phyloP scores from a whole-genome alignment of 2,113 vertebrate genomes.

The Ctenodactylus gundi region DNA sequence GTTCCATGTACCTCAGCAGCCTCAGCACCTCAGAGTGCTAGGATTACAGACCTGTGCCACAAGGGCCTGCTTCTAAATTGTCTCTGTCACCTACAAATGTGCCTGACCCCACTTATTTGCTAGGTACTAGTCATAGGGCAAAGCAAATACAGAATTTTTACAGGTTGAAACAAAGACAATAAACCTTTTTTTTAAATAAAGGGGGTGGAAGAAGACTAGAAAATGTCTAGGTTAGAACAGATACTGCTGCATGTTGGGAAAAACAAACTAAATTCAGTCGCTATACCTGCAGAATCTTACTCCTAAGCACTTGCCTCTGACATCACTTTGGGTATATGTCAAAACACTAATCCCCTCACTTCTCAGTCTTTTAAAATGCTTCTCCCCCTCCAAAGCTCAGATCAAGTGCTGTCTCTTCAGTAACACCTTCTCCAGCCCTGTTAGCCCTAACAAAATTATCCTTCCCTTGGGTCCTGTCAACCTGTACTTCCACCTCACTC shows the following conservation, averaged over 20 bases:
- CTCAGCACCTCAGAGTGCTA: no score
- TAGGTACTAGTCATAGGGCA: background rate
- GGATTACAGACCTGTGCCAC: no score
- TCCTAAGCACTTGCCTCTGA: background rate
- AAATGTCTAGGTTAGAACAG: conserved; percentile 8
- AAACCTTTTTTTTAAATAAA: background rate
- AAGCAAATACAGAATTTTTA: conserved; percentile 42
- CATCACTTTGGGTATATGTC: conserved; percentile 23
- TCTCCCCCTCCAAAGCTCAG: conserved; percentile 44
- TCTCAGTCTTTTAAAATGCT: conserved; percentile 47
- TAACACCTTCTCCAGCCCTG: background rate
- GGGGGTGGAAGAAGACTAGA: background rate
- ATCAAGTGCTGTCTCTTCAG: conserved; percentile 30
- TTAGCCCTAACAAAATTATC: background rate
- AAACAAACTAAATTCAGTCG: conserved; percentile 25
- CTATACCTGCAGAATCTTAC: background rate
- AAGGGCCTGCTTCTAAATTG: conserved; percentile 72
- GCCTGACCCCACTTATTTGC: background rate
- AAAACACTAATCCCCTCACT: conserved; percentile 29
- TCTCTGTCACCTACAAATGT: conserved; percentile 52
- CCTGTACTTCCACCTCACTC: conserved; percentile 51
- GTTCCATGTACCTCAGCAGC: no score
- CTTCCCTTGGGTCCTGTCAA: background rate
- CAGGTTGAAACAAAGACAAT: background rate
- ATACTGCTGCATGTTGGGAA: conserved; percentile 21